Conservation (phyloP, 92 coral and sea anemone genomes). For the Parazoanthus swiftii region DNA sequence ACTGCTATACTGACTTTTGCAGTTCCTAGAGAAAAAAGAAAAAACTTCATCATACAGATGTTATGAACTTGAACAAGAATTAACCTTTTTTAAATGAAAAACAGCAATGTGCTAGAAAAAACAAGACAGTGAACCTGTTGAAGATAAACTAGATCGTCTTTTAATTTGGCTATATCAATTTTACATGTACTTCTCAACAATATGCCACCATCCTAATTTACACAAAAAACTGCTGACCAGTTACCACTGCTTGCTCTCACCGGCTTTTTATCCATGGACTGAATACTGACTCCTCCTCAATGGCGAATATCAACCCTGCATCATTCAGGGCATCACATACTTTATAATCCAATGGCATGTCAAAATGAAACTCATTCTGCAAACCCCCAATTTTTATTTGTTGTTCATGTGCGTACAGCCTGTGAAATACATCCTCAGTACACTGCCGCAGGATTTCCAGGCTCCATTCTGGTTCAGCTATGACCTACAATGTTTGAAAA, state of each 20-base stretch:
- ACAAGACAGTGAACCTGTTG: too few species aligned
- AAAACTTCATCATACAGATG: not conserved
- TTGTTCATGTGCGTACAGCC: conserved; percentile 69
- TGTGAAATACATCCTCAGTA: conserved; percentile 67
- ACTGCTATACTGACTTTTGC: not conserved
- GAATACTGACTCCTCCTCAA: conserved; percentile 52
- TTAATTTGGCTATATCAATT: too few species aligned
- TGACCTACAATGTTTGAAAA: conserved; percentile 48
- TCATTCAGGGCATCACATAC: conserved; percentile 74
- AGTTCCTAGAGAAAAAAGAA: not conserved
- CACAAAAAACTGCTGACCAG: too few species aligned
- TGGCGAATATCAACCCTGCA: conserved; percentile 70
- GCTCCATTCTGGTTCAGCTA: conserved; percentile 78
- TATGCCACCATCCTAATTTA: not conserved
- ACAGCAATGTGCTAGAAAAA: too few species aligned
- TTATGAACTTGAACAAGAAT: too few species aligned
- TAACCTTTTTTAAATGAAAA: too few species aligned
- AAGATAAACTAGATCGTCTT: too few species aligned
- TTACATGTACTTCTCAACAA: too few species aligned
- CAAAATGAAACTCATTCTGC: conserved; percentile 89
- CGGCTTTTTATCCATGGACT: not conserved
- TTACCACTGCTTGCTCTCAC: not conserved
- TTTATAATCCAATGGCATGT: conserved; percentile 69
- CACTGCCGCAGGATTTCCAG: conserved; percentile 54
- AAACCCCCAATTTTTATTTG: conserved; percentile 52